Base-by-base conservation (phyloP, 2,113 vertebrate species). In the Nesogale talazaci region DNA sequence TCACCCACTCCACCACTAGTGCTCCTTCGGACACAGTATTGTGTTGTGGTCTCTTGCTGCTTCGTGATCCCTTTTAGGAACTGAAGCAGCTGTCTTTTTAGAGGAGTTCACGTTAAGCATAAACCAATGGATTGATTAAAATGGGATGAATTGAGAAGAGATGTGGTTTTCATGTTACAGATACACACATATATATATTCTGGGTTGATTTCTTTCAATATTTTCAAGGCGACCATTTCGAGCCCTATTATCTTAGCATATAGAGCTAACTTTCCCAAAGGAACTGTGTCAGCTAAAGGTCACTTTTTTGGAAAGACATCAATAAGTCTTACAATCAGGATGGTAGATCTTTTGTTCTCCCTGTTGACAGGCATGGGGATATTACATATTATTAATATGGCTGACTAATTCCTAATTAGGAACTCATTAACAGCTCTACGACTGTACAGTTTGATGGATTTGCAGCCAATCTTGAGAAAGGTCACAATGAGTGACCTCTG, bases 361-460 rank as follows among this genome's bases (percentile, higher is more conserved):
- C 80, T 79, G 77, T 42, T 96, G 94, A 95, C 89, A 95, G 92
- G 77, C 52, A 93, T 95, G n/a, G 92, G 83, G 94, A 95, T 95
- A 95, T 96, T 95, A 94, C 97, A 72, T 95, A 97, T 97, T 97
- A 97, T 98, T 98, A 94, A 97, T 94, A 97, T 87, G 88, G 88
- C 46, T 97, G 95, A 93, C 91, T 98, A 98, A 97, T 98, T 98
- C 94, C 93, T 97, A 98, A 98, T 98, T 98, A 98, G 94, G 57
- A 97, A 95, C n/a, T 94, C 96, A 98, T 97, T 98, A 98, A 75
- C 42, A 77, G 81, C 85, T 97, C 80, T 90, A 92, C 93, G 94
- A 96, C 79, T 40, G 0, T 86, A 96, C 90, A 88, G 93, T 96
- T 95, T 98, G 96, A 97, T 97, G 92, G 94, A 98, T 97, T 97